Evolutionary conservation across 2,888 invertebrate genomes (phyloP).

Genomic region (Drosophila birchii): DNA sequence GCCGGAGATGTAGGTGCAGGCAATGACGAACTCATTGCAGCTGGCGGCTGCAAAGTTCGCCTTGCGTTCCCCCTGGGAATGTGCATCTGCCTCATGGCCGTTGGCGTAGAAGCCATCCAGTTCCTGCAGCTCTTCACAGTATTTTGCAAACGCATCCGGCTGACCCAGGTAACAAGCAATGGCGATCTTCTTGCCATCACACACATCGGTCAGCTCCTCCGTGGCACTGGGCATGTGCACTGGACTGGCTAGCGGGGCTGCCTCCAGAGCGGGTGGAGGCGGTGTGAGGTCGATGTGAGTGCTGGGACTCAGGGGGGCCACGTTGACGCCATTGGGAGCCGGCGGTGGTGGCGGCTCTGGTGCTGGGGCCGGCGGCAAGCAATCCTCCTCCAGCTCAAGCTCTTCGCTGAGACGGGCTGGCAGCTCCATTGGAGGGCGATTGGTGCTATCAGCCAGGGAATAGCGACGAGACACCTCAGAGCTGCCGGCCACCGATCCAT

Average conservation of each 20-base stretch:
- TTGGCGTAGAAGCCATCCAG: slow-evolving; percentile 88
- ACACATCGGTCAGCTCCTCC: slow-evolving; percentile 88
- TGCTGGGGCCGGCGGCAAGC: slow-evolving; percentile 83
- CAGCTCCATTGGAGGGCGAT: slow-evolving; percentile 84
- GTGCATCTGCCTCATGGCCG: slow-evolving; percentile 85
- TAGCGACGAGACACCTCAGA: slow-evolving; percentile 86
- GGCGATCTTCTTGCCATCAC: slow-evolving; percentile 94
- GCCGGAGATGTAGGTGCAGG: slow-evolving; percentile 94
- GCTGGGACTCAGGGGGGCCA: slow-evolving; percentile 81
- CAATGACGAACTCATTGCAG: slow-evolving; percentile 92
- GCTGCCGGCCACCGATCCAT: slow-evolving; percentile 84
- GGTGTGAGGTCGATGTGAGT: slow-evolving; percentile 85
- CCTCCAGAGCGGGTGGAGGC: slow-evolving; percentile 84
- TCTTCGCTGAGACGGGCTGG: slow-evolving; percentile 84
- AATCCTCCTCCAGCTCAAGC: slow-evolving; percentile 84
- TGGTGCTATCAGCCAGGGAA: slow-evolving; percentile 86
- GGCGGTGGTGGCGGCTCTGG: slow-evolving; percentile 84
- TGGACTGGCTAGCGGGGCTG: slow-evolving; percentile 77
- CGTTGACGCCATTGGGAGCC: slow-evolving; percentile 58
- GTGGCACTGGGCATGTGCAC: slow-evolving; percentile 84
- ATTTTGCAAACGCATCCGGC: slow-evolving; percentile 90
- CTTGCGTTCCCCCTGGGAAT: slow-evolving; percentile 83
- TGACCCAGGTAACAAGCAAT: slow-evolving; percentile 95
- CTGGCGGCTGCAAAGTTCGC: slow-evolving; percentile 86
- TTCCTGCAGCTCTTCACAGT: slow-evolving; percentile 88